These are phyloP conservation scores for Synchiropus splendidus DNA, from an alignment of 2,113 vertebrate genomes.

Conservation along the genomic window DNA sequence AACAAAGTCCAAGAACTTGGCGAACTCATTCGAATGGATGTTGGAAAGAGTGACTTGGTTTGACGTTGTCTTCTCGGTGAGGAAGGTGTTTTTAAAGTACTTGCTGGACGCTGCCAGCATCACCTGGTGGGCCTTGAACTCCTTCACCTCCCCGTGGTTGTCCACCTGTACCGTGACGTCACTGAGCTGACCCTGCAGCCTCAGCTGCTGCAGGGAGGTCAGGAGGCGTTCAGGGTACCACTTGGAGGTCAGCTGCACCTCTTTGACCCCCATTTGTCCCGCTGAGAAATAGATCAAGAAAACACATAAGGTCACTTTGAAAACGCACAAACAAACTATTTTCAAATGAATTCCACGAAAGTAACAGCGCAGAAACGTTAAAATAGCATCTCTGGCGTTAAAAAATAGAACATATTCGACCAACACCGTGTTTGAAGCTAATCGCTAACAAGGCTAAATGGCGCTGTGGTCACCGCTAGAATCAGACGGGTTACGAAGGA, in stretches of 20 bases:
- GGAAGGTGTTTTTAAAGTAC: conserved; percentile 83
- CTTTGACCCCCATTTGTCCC: conserved; percentile 71
- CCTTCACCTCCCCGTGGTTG: conserved; percentile 72
- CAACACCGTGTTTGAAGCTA: background rate
- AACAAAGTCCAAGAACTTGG: conserved; percentile 84
- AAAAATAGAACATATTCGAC: no score
- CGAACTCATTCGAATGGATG: conserved; percentile 71
- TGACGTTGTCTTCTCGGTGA: conserved; percentile 59
- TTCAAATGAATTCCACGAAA: no score
- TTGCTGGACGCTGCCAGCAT: conserved; percentile 89
- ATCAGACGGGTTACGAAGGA: no score
- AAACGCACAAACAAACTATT: no score
- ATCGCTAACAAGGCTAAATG: no score
- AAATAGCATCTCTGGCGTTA: no score
- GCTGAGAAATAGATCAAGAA: background rate
- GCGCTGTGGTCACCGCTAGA: no score
- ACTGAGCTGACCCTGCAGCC: conserved; percentile 77
- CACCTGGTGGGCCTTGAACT: conserved; percentile 84
- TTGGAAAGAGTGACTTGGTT: conserved; percentile 72
- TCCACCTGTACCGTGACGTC: conserved; percentile 87
- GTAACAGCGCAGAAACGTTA: no score
- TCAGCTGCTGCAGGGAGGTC: conserved; percentile 81
- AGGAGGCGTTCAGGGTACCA: conserved; percentile 75
- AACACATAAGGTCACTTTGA: no score
- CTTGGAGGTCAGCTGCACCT: conserved; percentile 76